phyloP scores from a whole-genome alignment of 2,113 vertebrate genomes.

The Callocephalon fimbriatum region DNA sequence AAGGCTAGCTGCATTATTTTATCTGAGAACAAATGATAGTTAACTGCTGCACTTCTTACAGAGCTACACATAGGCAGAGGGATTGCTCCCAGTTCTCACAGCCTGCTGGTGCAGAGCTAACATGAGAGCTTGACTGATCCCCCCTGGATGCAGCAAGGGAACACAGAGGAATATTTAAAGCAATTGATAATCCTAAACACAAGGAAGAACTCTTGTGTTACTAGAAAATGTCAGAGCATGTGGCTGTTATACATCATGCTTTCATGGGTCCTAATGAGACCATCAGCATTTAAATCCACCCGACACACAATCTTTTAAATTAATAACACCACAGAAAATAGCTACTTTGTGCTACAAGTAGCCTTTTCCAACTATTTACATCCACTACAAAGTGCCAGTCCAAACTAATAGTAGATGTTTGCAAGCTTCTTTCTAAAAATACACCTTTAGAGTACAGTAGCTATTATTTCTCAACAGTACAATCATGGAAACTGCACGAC shows the following conservation, averaged over 20 bases:
- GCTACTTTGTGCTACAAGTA: not conserved
- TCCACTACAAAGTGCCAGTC: not conserved
- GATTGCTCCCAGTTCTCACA: not conserved
- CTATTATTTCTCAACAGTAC: not conserved
- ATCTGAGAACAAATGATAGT: not conserved
- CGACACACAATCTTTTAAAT: not conserved
- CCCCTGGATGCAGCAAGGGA: not conserved
- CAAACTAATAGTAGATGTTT: not conserved
- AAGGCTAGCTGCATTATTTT: not conserved
- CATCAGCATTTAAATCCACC: not conserved
- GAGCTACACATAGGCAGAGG: not conserved
- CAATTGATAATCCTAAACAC: not conserved
- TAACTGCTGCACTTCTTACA: not conserved
- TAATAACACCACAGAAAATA: not conserved
- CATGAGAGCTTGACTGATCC: not conserved
- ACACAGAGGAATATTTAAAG: not conserved
- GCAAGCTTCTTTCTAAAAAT: constrained; percentile 26
- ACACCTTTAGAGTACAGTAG: not conserved
- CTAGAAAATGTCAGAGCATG: not conserved
- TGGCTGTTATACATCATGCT: not conserved
- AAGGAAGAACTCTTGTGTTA: not conserved
- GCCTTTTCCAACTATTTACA: not conserved
- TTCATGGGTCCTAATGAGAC: not conserved
- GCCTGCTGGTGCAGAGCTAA: not conserved
- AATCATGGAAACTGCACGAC: constrained; percentile 15